Evolutionary conservation across 1,140 invertebrate genomes (phyloP).

Genomic region (Drosophila mojavensis): DNA sequence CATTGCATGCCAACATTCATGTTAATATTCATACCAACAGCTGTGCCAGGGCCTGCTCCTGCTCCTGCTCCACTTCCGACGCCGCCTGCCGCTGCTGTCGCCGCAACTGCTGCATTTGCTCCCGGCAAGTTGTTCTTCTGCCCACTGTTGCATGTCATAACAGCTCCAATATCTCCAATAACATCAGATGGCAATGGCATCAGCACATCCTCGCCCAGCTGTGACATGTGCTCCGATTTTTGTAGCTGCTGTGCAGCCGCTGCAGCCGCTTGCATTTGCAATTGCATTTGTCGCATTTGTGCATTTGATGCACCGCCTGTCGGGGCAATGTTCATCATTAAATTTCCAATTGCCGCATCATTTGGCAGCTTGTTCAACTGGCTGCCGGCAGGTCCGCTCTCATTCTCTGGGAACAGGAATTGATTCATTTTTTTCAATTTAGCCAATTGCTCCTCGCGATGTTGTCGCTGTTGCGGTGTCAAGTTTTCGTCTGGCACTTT

Average conservation of each 20-base stretch:
- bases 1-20: conserved; percentile 44
- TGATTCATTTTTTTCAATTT: conserved; percentile 96
- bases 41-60: neutral
- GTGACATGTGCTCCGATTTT: conserved; percentile 50
- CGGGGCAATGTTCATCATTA: conserved; percentile 54
- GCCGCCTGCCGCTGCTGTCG: conserved; percentile 16
- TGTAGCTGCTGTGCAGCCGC: neutral
- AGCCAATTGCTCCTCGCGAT: conserved; percentile 95
- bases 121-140: conserved; percentile 44
- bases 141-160: conserved; percentile 52
- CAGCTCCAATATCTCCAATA: conserved; percentile 59
- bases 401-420: conserved; percentile 93
- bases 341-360: conserved; percentile 28
- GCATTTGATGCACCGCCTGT: conserved; percentile 14
- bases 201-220: conserved; percentile 49
- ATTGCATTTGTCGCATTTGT: conserved; percentile 35
- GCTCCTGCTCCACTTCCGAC: conserved; percentile 7
- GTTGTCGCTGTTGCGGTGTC: conserved; percentile 97
- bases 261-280: conserved; percentile 7
- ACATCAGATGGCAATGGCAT: conserved; percentile 56
- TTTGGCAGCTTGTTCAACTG: conserved; percentile 40
- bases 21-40: conserved; percentile 25
- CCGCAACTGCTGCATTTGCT: neutral
- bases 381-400: conserved; percentile 21
- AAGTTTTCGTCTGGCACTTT: conserved; percentile 98